Base-by-base conservation (phyloP, 2,888 invertebrate species). In the Leistus spinibarbis region DNA sequence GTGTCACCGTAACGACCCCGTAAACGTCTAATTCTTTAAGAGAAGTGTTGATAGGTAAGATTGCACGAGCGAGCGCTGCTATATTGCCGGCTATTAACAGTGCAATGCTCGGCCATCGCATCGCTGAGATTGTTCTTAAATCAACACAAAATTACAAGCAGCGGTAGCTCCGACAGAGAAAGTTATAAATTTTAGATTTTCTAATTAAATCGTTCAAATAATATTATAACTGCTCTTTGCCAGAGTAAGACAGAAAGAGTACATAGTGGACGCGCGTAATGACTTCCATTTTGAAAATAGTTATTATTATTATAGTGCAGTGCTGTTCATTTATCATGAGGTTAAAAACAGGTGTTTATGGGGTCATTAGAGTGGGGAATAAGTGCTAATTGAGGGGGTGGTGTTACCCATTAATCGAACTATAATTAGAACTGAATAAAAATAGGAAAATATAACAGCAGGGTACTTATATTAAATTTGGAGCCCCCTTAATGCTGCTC, bases 141-240 rank as follows among this genome's bases (percentile, higher is more conserved):
- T 60, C 60, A 60, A 60, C 60, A 60, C n/a, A 60, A 60, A 60
- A 20, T 60, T 60, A 60, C 60, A 60, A 60, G 19, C 40, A 40
- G 5, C 13, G 40, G 7, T 10, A 40, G 7, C 40, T 7, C 40
- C 1, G 40, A 40, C 40, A 40, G 3, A 40, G 13, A 40, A 40
- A 1, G 5, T 5, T 40, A 40, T 40, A 40, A 40, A 40, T 40
- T 40, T 40, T 40, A 40, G 5, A 40, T 40, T 40, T 40, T 40
- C 10, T 40, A 40, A 40, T 40, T 40, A 40, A 40, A 40, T 40
- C 40, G 40, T 40, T 40, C 40, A 40, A 40, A 40, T 40, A 40
- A 40, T 40, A 40, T 40, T 40, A 40, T 40, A 13, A 40, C 40
- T 13, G 7, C 40, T 40, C 10, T 13, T 40, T 13, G 40, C 40